Evolutionary conservation across 2,113 vertebrate species (phyloP), one percentile per base, ranked within the genome.

Genomic region (Nycticryphes semicollaris): DNA sequence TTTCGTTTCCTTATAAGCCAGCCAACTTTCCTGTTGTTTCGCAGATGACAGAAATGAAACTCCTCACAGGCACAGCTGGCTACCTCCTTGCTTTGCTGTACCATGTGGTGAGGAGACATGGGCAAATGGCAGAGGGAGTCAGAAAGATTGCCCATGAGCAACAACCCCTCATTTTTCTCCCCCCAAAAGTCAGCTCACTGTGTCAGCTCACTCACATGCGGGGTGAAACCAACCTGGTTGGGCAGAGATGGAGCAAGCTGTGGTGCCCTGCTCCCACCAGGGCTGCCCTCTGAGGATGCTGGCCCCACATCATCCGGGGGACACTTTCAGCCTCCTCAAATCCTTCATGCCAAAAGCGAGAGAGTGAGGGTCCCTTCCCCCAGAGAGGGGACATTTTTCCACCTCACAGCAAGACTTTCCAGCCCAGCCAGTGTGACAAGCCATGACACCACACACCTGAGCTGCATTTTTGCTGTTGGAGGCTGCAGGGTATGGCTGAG

Each of bases 91-190:
- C 22, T n/a, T 39, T 48, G 28, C 20, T 64, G 7, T 23, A 5
- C 30, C 64, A 21, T 0, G 0, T 3, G 1, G 13, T 5, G 11
- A 8, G 14, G 27, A 6, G 10, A 16, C 12, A 30, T 8, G 5
- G 24, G 7, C 21, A 50, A 91, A 68, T 1, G 10, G 6, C 31
- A 79, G 48, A 68, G 6, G 3, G n/a, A 12, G 5, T 75, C 28
- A 41, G 41, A 62, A 81, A 76, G 16, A 12, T 1, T 51, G 25
- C 8, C 27, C 14, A 9, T 11, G 17, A 87, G 24, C 12, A 89
- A 17, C 12, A 66, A 3, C 2, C 16, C 59, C 22, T 37, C 7
- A 14, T 28, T 33, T 56, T 51, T 4, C 35, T 73, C 12, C 18
- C 35, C 3, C 8, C 0, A 30, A 37, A 89, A 37, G 6, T n/a